Base-by-base conservation (phyloP, 2,113 vertebrate genomes). In the Toxostoma redivivum region DNA sequence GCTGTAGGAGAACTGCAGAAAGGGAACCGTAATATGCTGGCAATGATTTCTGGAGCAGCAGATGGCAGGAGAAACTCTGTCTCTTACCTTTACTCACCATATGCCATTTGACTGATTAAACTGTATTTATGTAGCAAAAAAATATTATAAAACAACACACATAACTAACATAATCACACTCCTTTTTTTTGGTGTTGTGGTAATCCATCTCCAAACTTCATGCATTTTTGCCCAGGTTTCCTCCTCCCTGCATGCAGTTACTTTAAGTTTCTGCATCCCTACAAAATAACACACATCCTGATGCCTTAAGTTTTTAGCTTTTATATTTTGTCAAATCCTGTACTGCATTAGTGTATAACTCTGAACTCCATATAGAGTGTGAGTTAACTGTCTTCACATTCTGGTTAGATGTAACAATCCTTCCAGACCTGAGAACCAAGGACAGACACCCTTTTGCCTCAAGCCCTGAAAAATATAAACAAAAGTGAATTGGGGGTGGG, bases 41-140 rank as follows among this genome's bases (percentile, higher is more conserved):
- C 90, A 96, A 62, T 69, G 70, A 82, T 90, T 73, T 87, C 71
- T 58, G 64, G 50, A 85, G 79, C 42, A 91, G 78, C 95, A 97
- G 85, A 96, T 93, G 91, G 94, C 51, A 65, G 53, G 74, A 94
- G 54, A 79, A 97, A 87, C 81, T 94, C 76, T 78, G 60, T 94
- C 86, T 96, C 66, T 95, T 96, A 97, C 94, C 90, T 95, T 95
- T 95, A 82, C 54, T 97, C 71, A 77, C 85, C 81, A 94, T 94
- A 94, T 91, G 94, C 30, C 81, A 94, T 89, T 95, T 86, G 62
- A 95, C 51, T 72, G 84, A 91, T 92, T 89, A 94, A 84, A 91
- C 28, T 70, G 78, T 90, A 87, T 91, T 90, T 90, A 87, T 80
- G 51, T 47, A 79, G 45, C 20, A 71, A 89, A 92, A 95, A 53